phyloP scores from a whole-genome alignment of 2,113 vertebrate genomes.

The Oostethus manadensis region DNA sequence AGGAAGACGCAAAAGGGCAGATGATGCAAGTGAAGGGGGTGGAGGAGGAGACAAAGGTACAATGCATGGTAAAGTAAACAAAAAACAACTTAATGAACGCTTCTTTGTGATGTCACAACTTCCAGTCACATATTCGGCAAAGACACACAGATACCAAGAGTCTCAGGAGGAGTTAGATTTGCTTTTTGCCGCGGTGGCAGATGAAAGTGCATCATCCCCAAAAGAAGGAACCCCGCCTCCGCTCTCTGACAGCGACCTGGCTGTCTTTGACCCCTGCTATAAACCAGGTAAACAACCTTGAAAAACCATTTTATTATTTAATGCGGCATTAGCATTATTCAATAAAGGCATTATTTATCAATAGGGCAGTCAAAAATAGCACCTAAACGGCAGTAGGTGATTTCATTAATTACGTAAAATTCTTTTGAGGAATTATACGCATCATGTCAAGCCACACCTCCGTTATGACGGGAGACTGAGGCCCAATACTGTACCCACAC shows the following conservation, averaged over 20 bases:
- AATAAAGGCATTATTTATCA: too few relatives aligned
- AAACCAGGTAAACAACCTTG: conserved; percentile 71
- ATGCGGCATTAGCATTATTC: too few relatives aligned
- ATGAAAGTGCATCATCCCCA: conserved; percentile 39
- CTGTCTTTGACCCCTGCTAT: conserved; percentile 85
- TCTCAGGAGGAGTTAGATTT: conserved; percentile 68
- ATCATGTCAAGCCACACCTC: too few relatives aligned
- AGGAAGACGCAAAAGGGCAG: conserved; percentile 53
- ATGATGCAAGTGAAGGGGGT: conserved; percentile 37
- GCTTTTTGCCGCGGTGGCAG: conserved; percentile 63
- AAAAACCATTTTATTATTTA: too few relatives aligned
- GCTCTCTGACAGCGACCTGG: conserved; percentile 79
- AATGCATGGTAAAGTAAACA: background rate
- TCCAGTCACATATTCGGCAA: conserved; percentile 35
- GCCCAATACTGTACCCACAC: too few relatives aligned
- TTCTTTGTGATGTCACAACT: background rate
- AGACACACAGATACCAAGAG: conserved; percentile 29
- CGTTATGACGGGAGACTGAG: too few relatives aligned
- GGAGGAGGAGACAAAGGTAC: conserved; percentile 42
- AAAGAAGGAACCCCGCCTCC: conserved; percentile 50
- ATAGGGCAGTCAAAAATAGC: too few relatives aligned
- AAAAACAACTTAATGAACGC: background rate
- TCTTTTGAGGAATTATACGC: too few relatives aligned
- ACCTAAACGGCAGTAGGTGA: too few relatives aligned
- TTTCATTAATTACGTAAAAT: too few relatives aligned